Conservation (phyloP, 2,888 invertebrate species). For the Hipparchia sbordonii region DNA sequence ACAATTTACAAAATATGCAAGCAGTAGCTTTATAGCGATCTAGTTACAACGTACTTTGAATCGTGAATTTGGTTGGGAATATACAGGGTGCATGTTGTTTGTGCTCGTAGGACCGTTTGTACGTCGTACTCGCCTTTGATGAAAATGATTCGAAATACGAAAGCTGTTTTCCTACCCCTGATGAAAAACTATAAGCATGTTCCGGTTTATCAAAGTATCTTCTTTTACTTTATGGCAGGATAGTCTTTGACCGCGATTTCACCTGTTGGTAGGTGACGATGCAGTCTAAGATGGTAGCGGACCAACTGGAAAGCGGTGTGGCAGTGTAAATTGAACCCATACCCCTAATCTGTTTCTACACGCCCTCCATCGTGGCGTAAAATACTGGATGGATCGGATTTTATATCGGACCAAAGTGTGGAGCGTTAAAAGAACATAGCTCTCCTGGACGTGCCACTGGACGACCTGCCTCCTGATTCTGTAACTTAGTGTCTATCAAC, state of each 20-base stretch:
- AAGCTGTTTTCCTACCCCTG: background rate
- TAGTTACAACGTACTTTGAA: slow-evolving; percentile 19
- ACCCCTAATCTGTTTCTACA: too few relatives aligned
- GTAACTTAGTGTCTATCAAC: too few relatives aligned
- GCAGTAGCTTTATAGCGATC: slow-evolving; percentile 1
- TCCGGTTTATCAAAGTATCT: background rate
- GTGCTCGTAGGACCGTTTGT: background rate
- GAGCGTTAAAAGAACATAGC: background rate
- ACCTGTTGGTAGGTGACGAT: too few relatives aligned
- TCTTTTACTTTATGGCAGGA: too few relatives aligned
- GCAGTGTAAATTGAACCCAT: too few relatives aligned
- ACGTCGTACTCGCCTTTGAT: background rate
- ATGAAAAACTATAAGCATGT: background rate
- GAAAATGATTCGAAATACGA: slow-evolving; percentile 21
- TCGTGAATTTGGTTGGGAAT: background rate
- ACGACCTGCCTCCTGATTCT: too few relatives aligned
- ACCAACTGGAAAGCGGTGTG: too few relatives aligned
- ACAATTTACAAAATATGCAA: background rate
- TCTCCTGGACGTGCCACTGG: background rate
- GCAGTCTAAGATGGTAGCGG: too few relatives aligned
- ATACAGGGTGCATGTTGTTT: background rate
- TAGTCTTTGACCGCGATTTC: too few relatives aligned
- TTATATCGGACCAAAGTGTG: too few relatives aligned
- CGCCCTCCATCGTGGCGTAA: too few relatives aligned
- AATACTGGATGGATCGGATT: too few relatives aligned